Evolutionary conservation across 2,113 vertebrate genomes (phyloP).

Genomic region (Notiomystis cincta): DNA sequence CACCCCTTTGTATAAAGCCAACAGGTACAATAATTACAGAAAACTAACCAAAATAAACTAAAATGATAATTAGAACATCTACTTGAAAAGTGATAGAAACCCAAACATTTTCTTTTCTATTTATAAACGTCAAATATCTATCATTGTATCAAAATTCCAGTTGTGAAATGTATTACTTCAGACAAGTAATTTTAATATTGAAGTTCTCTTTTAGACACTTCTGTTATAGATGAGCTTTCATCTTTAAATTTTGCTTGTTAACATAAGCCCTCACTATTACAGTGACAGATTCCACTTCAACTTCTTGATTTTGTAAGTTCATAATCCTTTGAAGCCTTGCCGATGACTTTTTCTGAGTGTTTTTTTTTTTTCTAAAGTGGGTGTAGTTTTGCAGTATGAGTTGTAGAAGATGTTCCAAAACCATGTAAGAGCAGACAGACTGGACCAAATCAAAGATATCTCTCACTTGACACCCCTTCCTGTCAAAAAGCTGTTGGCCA

Average conservation of each 20-base stretch:
- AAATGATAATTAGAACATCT: background rate
- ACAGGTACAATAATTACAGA: background rate
- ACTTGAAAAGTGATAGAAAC: background rate
- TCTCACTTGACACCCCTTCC: background rate
- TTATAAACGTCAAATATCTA: background rate
- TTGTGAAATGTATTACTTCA: background rate
- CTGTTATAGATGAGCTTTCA: background rate
- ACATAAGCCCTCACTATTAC: background rate
- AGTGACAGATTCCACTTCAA: background rate
- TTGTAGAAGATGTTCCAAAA: background rate
- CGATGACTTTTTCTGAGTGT: background rate
- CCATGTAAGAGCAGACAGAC: background rate
- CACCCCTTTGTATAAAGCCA: background rate
- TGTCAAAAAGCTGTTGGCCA: background rate
- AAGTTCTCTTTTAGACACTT: background rate
- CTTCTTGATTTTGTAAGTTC: background rate
- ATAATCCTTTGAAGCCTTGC: background rate
- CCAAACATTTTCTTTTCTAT: background rate
- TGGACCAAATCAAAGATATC: background rate
- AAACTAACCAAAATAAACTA: background rate
- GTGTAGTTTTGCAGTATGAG: background rate
- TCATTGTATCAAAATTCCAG: background rate
- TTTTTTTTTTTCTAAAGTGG: background rate
- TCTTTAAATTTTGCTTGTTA: conserved; percentile 6
- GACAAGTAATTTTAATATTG: background rate